Evolutionary conservation across 2,888 invertebrate species (phyloP).

Genomic region (Empis stercorea): DNA sequence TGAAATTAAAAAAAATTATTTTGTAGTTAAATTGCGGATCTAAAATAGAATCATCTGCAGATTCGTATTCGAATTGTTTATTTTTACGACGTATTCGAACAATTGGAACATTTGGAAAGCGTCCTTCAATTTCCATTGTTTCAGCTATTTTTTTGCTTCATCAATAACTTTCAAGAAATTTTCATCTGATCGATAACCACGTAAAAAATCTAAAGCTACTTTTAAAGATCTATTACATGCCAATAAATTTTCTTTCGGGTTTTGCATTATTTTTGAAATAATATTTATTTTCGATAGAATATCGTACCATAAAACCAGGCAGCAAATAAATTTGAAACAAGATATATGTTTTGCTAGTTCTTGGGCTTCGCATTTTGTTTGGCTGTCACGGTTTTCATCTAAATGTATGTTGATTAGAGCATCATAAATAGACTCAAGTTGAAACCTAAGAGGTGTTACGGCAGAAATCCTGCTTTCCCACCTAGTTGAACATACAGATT

Average conservation of each 20-base stretch:
- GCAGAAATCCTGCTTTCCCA: background rate
- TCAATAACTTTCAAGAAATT: background rate
- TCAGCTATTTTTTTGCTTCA: background rate
- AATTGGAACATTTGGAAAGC: background rate
- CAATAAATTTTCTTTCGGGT: background rate
- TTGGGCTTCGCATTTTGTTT: background rate
- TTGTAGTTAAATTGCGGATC: background rate
- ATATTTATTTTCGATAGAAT: background rate
- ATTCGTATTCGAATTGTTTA: background rate
- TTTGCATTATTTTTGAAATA: background rate
- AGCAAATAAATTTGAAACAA: background rate
- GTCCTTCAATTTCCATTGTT: background rate
- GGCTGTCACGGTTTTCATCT: background rate
- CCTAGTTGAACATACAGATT: background rate
- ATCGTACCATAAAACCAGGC: background rate
- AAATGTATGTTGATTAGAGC: background rate
- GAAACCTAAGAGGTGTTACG: background rate
- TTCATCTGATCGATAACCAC: background rate
- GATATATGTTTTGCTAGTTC: background rate
- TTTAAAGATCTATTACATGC: background rate
- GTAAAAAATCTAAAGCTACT: background rate
- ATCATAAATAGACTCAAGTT: background rate
- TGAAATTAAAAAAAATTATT: background rate
- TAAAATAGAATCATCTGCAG: background rate
- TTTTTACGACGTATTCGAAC: background rate